Evolutionary conservation across 2,113 vertebrate genomes (phyloP).

Genomic region (Amblyornis subalaris): DNA sequence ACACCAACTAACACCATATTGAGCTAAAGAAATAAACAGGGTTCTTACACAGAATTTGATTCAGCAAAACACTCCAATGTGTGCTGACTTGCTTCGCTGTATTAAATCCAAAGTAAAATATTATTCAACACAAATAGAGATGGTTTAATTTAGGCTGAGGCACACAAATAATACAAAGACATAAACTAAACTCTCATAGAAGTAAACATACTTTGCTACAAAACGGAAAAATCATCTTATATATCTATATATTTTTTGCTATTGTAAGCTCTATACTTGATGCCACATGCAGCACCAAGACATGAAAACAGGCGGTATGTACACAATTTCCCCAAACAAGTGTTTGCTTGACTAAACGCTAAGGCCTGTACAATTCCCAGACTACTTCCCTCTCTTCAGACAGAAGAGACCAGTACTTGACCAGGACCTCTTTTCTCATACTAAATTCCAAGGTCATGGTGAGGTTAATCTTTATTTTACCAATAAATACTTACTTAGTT

Average conservation of each 20-base stretch:
- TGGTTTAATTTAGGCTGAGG: not conserved
- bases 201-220: not conserved
- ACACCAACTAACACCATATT: not conserved
- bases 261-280: not conserved
- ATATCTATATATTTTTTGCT: not conserved
- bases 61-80: not conserved
- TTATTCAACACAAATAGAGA: not conserved
- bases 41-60: not conserved
- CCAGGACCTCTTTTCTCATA: not conserved
- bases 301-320: not conserved
- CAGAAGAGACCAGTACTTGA: not conserved
- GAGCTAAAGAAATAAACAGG: not conserved
- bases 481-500: not conserved
- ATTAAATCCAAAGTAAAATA: not conserved
- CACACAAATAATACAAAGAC: not conserved
- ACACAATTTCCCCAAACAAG: not conserved
- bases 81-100: not conserved
- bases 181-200: not conserved
- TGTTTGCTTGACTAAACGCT: not conserved
- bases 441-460: not conserved
- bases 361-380: not conserved
- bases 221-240: not conserved
- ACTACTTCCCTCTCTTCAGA: not conserved
- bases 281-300: not conserved
- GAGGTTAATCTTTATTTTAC: constrained; percentile 23